Evolutionary conservation across 2,888 invertebrate genomes (phyloP).

Genomic region (Cosmopolites sordidus): DNA sequence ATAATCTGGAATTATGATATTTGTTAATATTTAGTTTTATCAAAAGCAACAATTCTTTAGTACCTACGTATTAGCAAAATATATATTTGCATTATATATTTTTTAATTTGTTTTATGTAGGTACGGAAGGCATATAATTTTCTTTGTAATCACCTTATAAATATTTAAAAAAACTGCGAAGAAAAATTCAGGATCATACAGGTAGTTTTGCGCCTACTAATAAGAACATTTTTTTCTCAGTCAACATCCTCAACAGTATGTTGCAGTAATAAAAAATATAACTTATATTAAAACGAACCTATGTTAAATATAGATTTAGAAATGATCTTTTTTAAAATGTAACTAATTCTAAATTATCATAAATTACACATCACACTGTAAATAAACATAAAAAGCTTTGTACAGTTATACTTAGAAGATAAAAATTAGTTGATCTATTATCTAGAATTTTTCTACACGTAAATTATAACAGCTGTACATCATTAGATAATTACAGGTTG

Average conservation of each 20-base stretch:
- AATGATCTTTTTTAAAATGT: too few species aligned
- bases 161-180: too few species aligned
- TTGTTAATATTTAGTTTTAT: constrained; percentile 4
- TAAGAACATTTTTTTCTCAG: too few species aligned
- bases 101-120: constrained; percentile 9
- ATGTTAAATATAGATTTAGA: too few species aligned
- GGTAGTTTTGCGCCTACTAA: too few species aligned
- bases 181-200: too few species aligned
- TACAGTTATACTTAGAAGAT: constrained; percentile 6
- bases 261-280: too few species aligned
- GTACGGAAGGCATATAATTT: constrained; percentile 20
- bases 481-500: constrained; percentile 2
- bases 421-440: neutral
- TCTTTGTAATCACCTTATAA: neutral
- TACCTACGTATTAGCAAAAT: constrained; percentile 18
- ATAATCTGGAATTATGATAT: constrained; percentile 9
- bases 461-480: constrained; percentile 12
- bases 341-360: constrained; percentile 13
- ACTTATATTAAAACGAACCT: too few species aligned
- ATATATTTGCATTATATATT: constrained; percentile 8
- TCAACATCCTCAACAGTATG: too few species aligned
- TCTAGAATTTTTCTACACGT: neutral
- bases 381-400: constrained; percentile 8
- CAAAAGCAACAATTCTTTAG: constrained; percentile 15
- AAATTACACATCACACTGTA: constrained; percentile 23